Percentiles rank a stretch among this genome's conserved stretches.
phyloP scores from a whole-genome alignment of 2,113 vertebrate genomes.

The Zeus faber region DNA sequence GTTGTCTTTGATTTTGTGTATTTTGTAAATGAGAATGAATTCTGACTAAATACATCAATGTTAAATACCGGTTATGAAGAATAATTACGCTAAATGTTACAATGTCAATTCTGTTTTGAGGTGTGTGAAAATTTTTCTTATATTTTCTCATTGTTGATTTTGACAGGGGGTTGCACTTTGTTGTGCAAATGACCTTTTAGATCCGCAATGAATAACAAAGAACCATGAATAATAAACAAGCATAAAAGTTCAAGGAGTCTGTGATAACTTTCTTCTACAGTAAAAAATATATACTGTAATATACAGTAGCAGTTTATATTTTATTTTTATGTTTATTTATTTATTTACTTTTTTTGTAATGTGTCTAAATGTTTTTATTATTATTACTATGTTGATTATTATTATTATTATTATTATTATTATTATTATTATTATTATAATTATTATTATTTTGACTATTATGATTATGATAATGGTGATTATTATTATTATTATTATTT shows the following conservation, averaged over 20 bases:
- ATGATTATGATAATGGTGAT: too few species aligned
- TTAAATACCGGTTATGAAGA: constrained; percentile 67
- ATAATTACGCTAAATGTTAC: constrained; percentile 70
- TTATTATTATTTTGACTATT: too few species aligned
- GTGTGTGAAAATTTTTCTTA: constrained; percentile 57
- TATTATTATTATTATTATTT: too few species aligned
- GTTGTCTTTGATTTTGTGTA: constrained; percentile 76
- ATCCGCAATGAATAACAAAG: constrained; percentile 61
- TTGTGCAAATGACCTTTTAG: constrained; percentile 54
- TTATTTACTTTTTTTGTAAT: too few species aligned
- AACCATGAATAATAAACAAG: constrained; percentile 71
- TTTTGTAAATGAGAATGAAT: constrained; percentile 80
- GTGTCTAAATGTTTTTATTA: too few species aligned
- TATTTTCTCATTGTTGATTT: constrained; percentile 56
- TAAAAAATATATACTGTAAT: too few species aligned
- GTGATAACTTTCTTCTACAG: constrained; percentile 11
- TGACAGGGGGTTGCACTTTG: constrained; percentile 45
- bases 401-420: too few species aligned
- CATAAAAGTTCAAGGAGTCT: constrained; percentile 46
- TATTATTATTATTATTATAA: too few species aligned
- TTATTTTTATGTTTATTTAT: too few species aligned
- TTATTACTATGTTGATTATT: too few species aligned
- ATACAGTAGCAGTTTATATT: too few species aligned
- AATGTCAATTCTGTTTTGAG: constrained; percentile 65
- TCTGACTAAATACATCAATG: constrained; percentile 66